These are phyloP conservation scores for Salvator merianae DNA, from an alignment of 2,113 vertebrate genomes.

Conservation along the genomic window DNA sequence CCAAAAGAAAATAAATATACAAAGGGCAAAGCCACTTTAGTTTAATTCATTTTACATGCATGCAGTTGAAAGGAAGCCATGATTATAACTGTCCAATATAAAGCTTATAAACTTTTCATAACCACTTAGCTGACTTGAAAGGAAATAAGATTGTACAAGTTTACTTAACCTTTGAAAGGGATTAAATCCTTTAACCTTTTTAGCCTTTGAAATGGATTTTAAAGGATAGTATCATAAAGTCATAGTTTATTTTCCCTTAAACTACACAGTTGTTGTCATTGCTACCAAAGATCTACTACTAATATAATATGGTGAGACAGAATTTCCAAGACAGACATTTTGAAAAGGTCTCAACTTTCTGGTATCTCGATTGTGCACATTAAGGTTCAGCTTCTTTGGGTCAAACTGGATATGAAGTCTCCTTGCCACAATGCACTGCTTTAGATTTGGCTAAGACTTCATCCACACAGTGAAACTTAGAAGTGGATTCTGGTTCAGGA, in stretches of 20 bases:
- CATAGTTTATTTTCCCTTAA: slow-evolving; percentile 1
- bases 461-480: too few relatives aligned
- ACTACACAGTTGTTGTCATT: neutral
- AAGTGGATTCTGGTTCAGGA: too few relatives aligned
- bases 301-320: neutral
- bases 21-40: slow-evolving; percentile 49
- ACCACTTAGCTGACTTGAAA: slow-evolving; percentile 49
- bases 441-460: neutral
- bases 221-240: neutral
- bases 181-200: slow-evolving; percentile 32
- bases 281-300: neutral
- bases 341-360: neutral
- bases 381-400: neutral
- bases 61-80: slow-evolving; percentile 47
- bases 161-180: slow-evolving; percentile 53
- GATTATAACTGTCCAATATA: slow-evolving; percentile 52
- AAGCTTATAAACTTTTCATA: slow-evolving; percentile 61
- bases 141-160: slow-evolving; percentile 48
- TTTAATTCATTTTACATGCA: slow-evolving; percentile 51
- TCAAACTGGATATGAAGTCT: neutral
- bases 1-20: slow-evolving; percentile 44
- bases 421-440: too few relatives aligned
- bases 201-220: slow-evolving; percentile 2
- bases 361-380: neutral
- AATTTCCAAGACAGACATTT: neutral